These are phyloP conservation scores for Butorides virescens DNA, from an alignment of 2,113 vertebrate species.

Conservation along the genomic window DNA sequence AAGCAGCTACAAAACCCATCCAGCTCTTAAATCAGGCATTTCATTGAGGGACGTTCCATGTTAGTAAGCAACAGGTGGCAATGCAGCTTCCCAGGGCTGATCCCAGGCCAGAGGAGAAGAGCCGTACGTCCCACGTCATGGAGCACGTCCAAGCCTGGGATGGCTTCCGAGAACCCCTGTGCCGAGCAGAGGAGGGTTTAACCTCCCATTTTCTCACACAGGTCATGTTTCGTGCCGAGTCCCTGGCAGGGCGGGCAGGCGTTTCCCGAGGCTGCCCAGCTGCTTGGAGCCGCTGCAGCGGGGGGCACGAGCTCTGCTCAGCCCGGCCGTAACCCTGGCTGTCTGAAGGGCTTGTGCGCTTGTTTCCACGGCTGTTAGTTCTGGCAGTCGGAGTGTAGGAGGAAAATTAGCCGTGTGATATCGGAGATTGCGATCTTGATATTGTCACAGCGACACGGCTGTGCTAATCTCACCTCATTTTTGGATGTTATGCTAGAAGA, in stretches of 20 bases:
- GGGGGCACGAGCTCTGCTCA: background rate
- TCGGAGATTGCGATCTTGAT: background rate
- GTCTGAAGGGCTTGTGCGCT: background rate
- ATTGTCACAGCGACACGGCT: background rate
- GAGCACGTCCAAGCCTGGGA: background rate
- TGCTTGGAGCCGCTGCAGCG: background rate
- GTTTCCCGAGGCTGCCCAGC: background rate
- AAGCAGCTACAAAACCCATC: background rate
- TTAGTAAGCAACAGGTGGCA: conserved; percentile 61
- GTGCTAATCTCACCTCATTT: conserved; percentile 23
- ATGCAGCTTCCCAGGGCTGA: background rate
- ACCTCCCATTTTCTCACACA: conserved; percentile 3
- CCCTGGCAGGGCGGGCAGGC: background rate
- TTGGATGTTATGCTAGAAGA: conserved; percentile 12
- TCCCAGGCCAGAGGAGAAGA: background rate
- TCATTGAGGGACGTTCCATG: conserved; percentile 37
- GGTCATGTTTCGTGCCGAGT: background rate
- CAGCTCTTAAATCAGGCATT: conserved; percentile 6
- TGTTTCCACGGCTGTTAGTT: conserved; percentile 18
- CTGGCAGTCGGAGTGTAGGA: background rate
- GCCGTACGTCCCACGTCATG: background rate
- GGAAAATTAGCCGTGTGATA: background rate
- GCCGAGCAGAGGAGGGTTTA: background rate
- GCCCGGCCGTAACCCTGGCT: background rate
- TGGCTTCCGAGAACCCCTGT: background rate